Conservation (phyloP, 2,113 vertebrate species). For the Candoia aspera region DNA sequence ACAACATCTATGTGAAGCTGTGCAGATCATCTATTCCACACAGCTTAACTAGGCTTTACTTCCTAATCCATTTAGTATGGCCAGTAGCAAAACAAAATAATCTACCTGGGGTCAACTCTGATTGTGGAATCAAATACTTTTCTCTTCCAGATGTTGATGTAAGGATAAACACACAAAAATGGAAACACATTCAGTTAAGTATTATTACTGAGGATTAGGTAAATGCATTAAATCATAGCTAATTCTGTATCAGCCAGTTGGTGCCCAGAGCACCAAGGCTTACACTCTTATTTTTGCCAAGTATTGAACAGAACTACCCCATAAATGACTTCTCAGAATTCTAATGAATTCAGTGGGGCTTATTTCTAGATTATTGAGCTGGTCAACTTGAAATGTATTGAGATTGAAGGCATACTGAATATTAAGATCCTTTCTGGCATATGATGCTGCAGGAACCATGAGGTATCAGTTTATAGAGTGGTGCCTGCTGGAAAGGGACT, state of each 20-base stretch:
- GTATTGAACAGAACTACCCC: neutral
- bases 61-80: neutral
- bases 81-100: neutral
- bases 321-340: neutral
- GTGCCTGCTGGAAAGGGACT: too few species aligned
- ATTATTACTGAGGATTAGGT: neutral
- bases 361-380: neutral
- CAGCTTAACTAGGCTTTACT: neutral
- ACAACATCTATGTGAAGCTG: neutral
- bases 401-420: neutral
- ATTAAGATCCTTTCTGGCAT: neutral
- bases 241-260: slow-evolving; percentile 28
- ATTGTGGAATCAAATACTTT: too few species aligned
- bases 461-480: too few species aligned
- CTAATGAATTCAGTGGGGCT: neutral
- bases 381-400: neutral
- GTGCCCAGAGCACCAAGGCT: slow-evolving; percentile 23
- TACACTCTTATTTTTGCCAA: slow-evolving; percentile 2
- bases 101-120: neutral
- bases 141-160: neutral
- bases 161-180: neutral
- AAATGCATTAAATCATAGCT: neutral
- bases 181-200: neutral
- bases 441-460: too few species aligned
- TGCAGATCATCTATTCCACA: neutral